A percentile compares a stretch with the other conserved stretches of the same genome.
phyloP scores from a whole-genome alignment of 2,797 vertebrate species.

The Odontamblyopus rebecca region DNA sequence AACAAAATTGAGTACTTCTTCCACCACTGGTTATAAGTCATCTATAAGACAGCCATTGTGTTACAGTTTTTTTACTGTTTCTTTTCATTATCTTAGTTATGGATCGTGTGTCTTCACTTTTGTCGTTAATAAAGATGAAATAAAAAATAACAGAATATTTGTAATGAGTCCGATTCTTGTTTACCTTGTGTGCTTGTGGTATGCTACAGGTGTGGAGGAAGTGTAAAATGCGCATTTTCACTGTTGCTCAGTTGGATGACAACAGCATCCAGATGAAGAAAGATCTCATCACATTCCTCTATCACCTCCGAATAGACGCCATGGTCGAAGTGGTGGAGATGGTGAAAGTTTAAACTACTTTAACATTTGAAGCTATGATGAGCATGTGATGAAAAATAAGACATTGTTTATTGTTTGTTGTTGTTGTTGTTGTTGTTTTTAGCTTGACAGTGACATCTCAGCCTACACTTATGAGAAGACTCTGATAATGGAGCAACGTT shows the following conservation, averaged over 20 bases:
- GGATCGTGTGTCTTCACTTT: too few species aligned
- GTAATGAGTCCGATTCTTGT: not conserved
- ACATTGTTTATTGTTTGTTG: not conserved
- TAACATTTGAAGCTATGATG: constrained; percentile 4
- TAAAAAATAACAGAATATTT: not conserved
- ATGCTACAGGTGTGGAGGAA: constrained; percentile 92
- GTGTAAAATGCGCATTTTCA: constrained; percentile 99
- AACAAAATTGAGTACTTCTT: too few species aligned
- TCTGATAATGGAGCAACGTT: constrained; percentile 93
- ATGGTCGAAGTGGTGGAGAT: constrained; percentile 98
- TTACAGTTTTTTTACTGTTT: too few species aligned
- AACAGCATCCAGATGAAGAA: constrained; percentile 99
- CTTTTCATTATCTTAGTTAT: too few species aligned
- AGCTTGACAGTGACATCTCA: constrained; percentile 95
- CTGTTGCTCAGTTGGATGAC: constrained; percentile 97
- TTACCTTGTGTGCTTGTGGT: constrained; percentile 15
- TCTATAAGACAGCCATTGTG: too few species aligned
- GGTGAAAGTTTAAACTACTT: constrained; percentile 77
- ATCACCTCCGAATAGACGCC: constrained; percentile 93
- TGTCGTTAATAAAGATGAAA: too few species aligned
- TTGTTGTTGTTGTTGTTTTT: not conserved
- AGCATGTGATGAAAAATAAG: not conserved
- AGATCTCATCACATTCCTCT: constrained; percentile 93
- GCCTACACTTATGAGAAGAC: constrained; percentile 99
- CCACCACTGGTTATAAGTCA: too few species aligned